Evolutionary conservation across 2,797 vertebrate genomes (phyloP).

Genomic region (Cyprinella venusta): DNA sequence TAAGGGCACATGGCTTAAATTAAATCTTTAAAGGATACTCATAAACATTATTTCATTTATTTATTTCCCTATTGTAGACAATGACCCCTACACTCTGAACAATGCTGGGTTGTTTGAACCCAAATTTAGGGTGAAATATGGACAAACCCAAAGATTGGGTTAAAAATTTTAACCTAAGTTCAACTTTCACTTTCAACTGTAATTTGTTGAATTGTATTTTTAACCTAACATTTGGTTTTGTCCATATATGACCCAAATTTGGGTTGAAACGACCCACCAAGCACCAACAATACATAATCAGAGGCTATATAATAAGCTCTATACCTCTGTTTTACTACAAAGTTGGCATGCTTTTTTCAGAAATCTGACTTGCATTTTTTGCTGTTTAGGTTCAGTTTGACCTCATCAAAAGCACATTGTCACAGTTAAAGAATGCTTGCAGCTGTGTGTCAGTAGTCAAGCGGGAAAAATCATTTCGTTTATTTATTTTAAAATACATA

Average conservation of each 20-base stretch:
- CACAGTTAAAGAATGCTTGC: background rate
- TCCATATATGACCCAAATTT: too few species aligned
- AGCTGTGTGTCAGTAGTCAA: background rate
- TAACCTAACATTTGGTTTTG: too few species aligned
- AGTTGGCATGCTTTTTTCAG: background rate
- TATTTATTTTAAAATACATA: background rate
- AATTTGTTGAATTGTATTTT: too few species aligned
- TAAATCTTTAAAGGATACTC: background rate
- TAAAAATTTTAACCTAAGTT: too few species aligned
- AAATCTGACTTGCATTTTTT: background rate
- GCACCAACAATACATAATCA: too few species aligned
- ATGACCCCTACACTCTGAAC: background rate
- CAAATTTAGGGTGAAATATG: too few species aligned
- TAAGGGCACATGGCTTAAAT: background rate
- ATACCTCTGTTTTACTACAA: too few species aligned
- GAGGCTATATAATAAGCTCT: too few species aligned
- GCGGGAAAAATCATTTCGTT: background rate
- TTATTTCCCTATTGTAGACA: background rate
- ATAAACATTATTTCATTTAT: too few species aligned
- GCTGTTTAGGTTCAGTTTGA: background rate
- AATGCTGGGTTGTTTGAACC: too few species aligned
- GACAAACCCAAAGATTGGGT: too few species aligned
- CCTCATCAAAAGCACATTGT: background rate
- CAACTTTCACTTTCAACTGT: too few species aligned
- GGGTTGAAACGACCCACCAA: background rate